Conservation (phyloP, 1,140 invertebrate species). For the Bombyx mandarina region DNA sequence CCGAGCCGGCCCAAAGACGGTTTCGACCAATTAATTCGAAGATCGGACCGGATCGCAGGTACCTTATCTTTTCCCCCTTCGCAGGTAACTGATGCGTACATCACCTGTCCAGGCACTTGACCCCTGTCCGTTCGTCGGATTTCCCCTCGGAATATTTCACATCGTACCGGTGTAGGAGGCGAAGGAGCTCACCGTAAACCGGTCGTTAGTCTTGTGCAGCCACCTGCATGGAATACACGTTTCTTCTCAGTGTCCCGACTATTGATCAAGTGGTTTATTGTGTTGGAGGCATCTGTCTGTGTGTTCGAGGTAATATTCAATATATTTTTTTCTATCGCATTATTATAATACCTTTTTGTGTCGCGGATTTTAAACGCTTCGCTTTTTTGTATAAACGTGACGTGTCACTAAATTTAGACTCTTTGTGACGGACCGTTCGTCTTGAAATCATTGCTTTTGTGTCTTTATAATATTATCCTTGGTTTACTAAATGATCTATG, state of each 20-base stretch:
- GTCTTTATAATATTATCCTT: too few relatives aligned
- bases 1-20: constrained; percentile 13
- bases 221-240: constrained; percentile 35
- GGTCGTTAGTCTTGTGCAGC: constrained; percentile 33
- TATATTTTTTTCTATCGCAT: constrained; percentile 8
- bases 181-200: constrained; percentile 16
- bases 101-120: constrained; percentile 17
- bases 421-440: background rate
- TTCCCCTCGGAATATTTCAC: constrained; percentile 31
- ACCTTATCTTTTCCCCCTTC: constrained; percentile 25
- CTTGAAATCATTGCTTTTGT: too few relatives aligned
- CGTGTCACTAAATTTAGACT: constrained; percentile 3
- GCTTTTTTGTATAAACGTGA: background rate
- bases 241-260: constrained; percentile 15
- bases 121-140: constrained; percentile 17
- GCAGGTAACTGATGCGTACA: constrained; percentile 39
- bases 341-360: constrained; percentile 10
- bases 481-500: too few relatives aligned
- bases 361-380: background rate
- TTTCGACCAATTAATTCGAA: constrained; percentile 38
- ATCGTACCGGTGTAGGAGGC: constrained; percentile 17
- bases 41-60: constrained; percentile 34
- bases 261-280: constrained; percentile 26
- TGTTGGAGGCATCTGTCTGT: constrained; percentile 12
- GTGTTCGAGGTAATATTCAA: constrained; percentile 17